Base-by-base conservation (phyloP, 2,797 vertebrate species). In the Pseudopleuronectes americanus region DNA sequence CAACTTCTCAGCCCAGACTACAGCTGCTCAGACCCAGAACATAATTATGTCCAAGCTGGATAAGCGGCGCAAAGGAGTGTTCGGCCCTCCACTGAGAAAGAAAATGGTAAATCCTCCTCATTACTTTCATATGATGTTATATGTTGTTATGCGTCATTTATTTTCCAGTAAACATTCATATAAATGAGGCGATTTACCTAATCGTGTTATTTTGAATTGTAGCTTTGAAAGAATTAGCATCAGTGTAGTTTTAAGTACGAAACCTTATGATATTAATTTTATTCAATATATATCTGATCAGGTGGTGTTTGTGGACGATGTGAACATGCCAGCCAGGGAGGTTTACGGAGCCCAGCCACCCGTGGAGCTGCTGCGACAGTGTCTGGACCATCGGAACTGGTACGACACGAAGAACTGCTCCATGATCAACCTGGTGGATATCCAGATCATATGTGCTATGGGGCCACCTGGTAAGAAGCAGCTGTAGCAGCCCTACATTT, bases 1-100 rank as follows among this genome's bases (percentile, higher is more conserved):
- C 84, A 98, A 97, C 93, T 98, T 98, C 80, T 98, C 97, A 56
- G 96, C 96, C 57, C 97, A 98, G 92, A 98, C 96, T n/a, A 96
- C 96, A 49, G 96, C 97, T n/a, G 92, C 95, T 67, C 96, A 97
- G 86, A 97, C 96, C 52, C 97, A 97, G 86, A 96, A 95, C 85
- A 96, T 98, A 76, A 96, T 98, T 62, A 96, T 96, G 95, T 96
- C 96, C 24, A 98, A 97, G 79, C 78, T 98, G 72, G 97, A 97
- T 79, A 97, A 97, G 90, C 93, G 96, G 56, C 95, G 96, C 70
- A 97, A 96, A 87, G 96, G 95, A 77, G 86, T 96, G 62, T 98
- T 93, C 41, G 96, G 97, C 14, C 96, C 97, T 62, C 96, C 96
- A 7, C 7, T 95, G 67, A 96, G 96, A 71, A 96, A 96, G 84